Evolutionary conservation across 2,888 invertebrate species (phyloP).

Genomic region (Drosophila subsilvestris): DNA sequence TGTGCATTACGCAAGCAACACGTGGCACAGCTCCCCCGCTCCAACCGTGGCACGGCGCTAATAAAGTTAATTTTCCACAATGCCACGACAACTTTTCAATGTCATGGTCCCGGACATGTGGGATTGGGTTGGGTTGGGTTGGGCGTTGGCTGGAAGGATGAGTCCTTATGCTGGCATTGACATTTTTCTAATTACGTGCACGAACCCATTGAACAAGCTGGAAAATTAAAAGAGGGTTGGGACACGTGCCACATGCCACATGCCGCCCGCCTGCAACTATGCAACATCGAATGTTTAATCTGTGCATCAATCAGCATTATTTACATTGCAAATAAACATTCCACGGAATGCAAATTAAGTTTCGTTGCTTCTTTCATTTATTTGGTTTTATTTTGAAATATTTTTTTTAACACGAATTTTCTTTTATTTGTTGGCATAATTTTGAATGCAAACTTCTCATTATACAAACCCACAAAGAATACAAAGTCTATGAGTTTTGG

Average conservation of each 20-base stretch:
- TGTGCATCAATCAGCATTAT: slow-evolving; percentile 29
- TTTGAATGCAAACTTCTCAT: slow-evolving; percentile 48
- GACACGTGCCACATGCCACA: slow-evolving; percentile 53
- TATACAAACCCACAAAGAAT: too few relatives aligned
- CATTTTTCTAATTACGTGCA: slow-evolving; percentile 68
- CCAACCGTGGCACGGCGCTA: slow-evolving; percentile 50
- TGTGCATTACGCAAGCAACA: slow-evolving; percentile 60
- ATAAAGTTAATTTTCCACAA: slow-evolving; percentile 72
- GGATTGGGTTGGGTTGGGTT: background rate
- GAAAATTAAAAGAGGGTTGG: background rate
- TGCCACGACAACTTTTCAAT: slow-evolving; percentile 63
- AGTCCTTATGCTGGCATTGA: slow-evolving; percentile 59
- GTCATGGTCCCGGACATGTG: slow-evolving; percentile 63
- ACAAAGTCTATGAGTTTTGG: too few relatives aligned
- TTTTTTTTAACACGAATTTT: slow-evolving; percentile 48
- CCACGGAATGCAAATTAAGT: slow-evolving; percentile 43
- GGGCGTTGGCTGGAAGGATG: slow-evolving; percentile 7
- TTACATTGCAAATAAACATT: slow-evolving; percentile 23
- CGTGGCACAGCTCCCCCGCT: slow-evolving; percentile 48
- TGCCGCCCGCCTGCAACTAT: slow-evolving; percentile 4
- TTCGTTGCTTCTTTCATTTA: slow-evolving; percentile 33
- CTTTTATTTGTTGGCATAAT: slow-evolving; percentile 61
- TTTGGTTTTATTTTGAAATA: slow-evolving; percentile 22
- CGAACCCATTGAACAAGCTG: slow-evolving; percentile 21
- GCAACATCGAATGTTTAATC: slow-evolving; percentile 3